Conservation (phyloP, 2,797 vertebrate species). For the Petrocephalus sullivani region DNA sequence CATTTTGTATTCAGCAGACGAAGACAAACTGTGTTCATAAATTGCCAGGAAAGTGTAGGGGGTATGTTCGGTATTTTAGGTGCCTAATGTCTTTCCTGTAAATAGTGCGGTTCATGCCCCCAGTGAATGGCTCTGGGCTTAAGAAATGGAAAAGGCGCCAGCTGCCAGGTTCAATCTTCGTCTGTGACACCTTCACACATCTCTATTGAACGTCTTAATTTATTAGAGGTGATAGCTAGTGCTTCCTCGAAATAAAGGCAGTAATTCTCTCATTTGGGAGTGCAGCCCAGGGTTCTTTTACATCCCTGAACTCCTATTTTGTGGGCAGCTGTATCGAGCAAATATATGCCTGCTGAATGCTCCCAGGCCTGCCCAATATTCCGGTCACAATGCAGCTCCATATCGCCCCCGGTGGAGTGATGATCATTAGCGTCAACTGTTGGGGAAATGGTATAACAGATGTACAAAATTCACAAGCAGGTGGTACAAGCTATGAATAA, state of each 20-base stretch:
- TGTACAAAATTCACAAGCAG: conserved; percentile 3
- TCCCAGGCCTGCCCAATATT: neutral
- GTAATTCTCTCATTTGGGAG: conserved; percentile 47
- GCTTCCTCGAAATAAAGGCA: conserved; percentile 59
- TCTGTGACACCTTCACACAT: conserved; percentile 45
- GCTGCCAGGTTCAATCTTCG: conserved; percentile 50
- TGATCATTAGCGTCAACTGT: neutral
- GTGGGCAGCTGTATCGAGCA: neutral
- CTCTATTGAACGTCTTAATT: conserved; percentile 60
- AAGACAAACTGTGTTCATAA: neutral
- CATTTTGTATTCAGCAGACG: neutral
- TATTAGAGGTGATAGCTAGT: conserved; percentile 52
- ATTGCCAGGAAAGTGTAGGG: neutral
- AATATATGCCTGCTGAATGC: neutral
- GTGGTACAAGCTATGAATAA: neutral
- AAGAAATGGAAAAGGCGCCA: conserved; percentile 62
- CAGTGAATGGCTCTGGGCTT: conserved; percentile 41
- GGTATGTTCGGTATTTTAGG: neutral
- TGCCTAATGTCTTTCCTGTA: neutral
- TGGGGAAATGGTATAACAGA: neutral
- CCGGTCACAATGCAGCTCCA: neutral
- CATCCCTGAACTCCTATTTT: neutral
- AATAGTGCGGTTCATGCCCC: conserved; percentile 39
- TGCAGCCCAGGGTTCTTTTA: conserved; percentile 32
- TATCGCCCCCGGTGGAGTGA: neutral